Evolutionary conservation across 2,113 vertebrate species (phyloP).

Genomic region (Symphodus melops): DNA sequence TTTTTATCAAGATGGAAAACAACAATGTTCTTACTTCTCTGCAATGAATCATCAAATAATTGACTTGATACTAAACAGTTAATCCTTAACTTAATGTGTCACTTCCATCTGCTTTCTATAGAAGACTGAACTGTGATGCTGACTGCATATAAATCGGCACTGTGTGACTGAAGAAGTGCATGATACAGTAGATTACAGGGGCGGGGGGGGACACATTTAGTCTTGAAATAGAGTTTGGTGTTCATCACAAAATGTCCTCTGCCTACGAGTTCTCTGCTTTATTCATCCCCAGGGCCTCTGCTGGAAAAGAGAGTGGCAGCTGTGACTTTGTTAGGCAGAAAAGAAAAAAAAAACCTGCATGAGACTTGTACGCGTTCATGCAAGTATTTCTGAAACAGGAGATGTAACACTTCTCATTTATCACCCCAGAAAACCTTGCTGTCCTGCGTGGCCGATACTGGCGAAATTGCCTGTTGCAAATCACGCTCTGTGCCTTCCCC

Average conservation of each 20-base stretch:
- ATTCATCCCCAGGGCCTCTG: not conserved
- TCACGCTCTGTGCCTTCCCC: not conserved
- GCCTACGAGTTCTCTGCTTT: not conserved
- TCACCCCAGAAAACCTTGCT: conserved; percentile 5
- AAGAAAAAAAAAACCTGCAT: not conserved
- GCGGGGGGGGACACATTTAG: not conserved
- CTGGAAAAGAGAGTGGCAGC: not conserved
- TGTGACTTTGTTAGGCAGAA: conserved; percentile 22
- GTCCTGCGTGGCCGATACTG: conserved; percentile 1
- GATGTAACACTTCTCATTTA: conserved; percentile 24
- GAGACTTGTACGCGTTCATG: conserved; percentile 1
- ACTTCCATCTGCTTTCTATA: not conserved
- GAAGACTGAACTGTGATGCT: not conserved
- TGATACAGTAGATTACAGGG: not conserved
- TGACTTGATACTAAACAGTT: not conserved
- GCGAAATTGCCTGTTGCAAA: conserved; percentile 19
- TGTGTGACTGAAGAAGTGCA: not conserved
- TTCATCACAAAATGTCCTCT: conserved; percentile 1
- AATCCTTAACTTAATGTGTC: not conserved
- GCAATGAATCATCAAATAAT: not conserved
- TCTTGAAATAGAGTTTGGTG: not conserved
- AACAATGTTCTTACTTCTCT: not conserved
- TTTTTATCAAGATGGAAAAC: not conserved
- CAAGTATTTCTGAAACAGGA: conserved; percentile 2
- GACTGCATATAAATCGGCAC: not conserved